phyloP scores from a whole-genome alignment of 2,113 vertebrate species.

The Crotalus viridis region DNA sequence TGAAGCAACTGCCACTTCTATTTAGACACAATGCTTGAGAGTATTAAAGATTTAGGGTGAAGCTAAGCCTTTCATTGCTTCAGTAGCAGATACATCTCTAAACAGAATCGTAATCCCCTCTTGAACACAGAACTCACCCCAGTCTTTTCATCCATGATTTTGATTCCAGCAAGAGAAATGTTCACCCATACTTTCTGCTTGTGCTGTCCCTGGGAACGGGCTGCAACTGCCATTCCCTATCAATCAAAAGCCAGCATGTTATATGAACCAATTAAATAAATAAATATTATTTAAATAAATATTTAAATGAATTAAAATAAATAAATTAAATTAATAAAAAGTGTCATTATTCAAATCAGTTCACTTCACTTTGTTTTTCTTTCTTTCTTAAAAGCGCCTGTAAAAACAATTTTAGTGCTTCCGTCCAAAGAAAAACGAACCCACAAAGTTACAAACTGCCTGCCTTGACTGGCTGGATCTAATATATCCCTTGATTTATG shows the following conservation, averaged over 20 bases:
- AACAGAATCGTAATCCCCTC: background rate
- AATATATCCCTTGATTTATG: background rate
- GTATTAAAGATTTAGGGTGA: background rate
- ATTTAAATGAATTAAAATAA: background rate
- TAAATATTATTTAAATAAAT: background rate
- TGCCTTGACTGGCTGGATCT: background rate
- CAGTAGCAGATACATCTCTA: background rate
- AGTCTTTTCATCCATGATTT: slow-evolving; percentile 92
- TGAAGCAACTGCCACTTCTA: background rate
- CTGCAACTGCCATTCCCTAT: slow-evolving; percentile 92
- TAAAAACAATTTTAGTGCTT: background rate
- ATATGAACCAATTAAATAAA: background rate
- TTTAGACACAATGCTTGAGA: background rate
- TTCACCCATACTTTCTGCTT: slow-evolving; percentile 94
- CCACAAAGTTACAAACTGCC: background rate
- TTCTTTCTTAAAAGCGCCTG: background rate
- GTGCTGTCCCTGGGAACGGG: slow-evolving; percentile 95
- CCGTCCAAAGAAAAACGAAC: background rate
- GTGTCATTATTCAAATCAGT: background rate
- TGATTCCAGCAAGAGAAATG: slow-evolving; percentile 92
- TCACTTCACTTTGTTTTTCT: background rate
- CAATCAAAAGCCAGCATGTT: background rate
- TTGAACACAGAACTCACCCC: slow-evolving; percentile 78
- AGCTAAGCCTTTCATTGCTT: background rate
- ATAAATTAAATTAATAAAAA: background rate